phyloP scores from a whole-genome alignment of 2,113 vertebrate species.

The Acanthisitta chloris region DNA sequence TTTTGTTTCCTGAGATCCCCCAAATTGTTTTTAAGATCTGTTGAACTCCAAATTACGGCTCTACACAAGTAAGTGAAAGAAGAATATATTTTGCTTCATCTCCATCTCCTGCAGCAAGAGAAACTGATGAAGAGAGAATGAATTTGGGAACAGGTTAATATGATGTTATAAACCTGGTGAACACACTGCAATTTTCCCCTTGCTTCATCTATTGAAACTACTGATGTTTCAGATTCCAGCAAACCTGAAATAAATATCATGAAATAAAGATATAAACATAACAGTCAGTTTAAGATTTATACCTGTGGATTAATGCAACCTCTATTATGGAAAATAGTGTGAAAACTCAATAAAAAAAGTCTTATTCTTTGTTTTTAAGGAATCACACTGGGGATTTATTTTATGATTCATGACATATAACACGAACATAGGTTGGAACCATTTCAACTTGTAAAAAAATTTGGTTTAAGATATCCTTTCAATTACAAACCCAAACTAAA shows the following conservation, averaged over 20 bases:
- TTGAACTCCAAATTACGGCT: neutral
- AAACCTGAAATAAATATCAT: constrained; percentile 2
- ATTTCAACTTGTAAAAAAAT: neutral
- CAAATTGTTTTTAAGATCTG: neutral
- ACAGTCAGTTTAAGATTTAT: neutral
- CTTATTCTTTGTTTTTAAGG: neutral
- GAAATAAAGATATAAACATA: neutral
- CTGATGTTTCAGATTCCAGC: neutral
- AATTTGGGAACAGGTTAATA: neutral
- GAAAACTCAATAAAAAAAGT: neutral
- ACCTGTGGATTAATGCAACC: neutral
- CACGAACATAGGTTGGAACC: neutral
- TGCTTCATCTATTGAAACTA: neutral
- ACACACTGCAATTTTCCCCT: neutral
- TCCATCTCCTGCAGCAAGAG: neutral
- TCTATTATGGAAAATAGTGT: constrained; percentile 1
- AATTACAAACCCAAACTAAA: neutral
- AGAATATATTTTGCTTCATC: neutral
- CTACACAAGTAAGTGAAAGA: neutral
- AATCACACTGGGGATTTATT: neutral
- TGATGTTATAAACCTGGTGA: neutral
- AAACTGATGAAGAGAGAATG: neutral
- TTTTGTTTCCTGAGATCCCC: neutral
- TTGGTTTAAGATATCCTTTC: neutral
- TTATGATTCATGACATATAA: neutral